These are phyloP conservation scores for Apostichopus californicus DNA, from an alignment of 35 echinoderm and acorn worm genomes.

Conservation along the genomic window DNA sequence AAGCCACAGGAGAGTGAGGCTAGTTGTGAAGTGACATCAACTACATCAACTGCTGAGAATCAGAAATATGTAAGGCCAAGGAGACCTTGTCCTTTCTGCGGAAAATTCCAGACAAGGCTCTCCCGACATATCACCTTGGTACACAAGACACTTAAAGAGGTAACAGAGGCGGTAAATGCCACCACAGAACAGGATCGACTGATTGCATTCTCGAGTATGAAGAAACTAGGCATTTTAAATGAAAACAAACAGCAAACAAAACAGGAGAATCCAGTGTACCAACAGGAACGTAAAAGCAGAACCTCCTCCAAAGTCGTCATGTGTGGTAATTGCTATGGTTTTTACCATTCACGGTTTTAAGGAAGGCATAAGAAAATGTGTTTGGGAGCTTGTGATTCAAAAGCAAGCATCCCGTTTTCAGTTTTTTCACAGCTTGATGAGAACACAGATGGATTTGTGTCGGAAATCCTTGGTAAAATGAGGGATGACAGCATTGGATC, in stretches of 20 bases:
- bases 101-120: conserved; percentile 26
- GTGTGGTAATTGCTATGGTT: conserved; percentile 39
- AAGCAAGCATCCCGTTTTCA: conserved; percentile 1
- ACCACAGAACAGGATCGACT: conserved; percentile 18
- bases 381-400: not conserved
- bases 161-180: conserved; percentile 20
- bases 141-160: conserved; percentile 9
- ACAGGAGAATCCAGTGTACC: conserved; percentile 8
- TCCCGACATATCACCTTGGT: conserved; percentile 20
- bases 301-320: conserved; percentile 26
- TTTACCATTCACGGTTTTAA: conserved; percentile 27
- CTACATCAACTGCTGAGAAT: no score
- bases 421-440: conserved; percentile 29
- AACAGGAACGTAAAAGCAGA: conserved; percentile 23
- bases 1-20: no score
- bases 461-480: conserved; percentile 20
- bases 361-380: conserved; percentile 32
- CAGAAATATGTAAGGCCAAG: not conserved
- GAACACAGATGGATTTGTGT: not conserved
- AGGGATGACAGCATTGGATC: conserved; percentile 43
- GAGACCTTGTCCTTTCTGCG: conserved; percentile 47
- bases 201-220: conserved; percentile 2
- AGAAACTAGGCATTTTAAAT: conserved; percentile 28
- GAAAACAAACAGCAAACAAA: conserved; percentile 46
- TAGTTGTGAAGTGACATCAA: no score